A percentile compares a stretch with the other conserved stretches of the same genome.
Conservation (phyloP, 1,140 invertebrate genomes). For the Drosophila ohnishii region DNA sequence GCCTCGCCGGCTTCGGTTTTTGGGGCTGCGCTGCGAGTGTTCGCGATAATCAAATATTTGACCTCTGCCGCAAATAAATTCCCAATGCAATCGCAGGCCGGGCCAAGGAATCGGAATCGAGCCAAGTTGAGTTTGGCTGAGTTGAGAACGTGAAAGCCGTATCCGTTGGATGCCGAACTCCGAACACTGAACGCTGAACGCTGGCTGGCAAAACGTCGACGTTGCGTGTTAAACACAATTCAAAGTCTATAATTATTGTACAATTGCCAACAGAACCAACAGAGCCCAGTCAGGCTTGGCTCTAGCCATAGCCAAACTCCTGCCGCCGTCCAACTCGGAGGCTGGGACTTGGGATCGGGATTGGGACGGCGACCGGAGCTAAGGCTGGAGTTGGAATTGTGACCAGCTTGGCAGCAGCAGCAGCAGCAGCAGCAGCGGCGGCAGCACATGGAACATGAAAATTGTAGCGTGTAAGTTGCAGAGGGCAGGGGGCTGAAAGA, state of each 20-base stretch:
- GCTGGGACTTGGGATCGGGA: conserved; percentile 22
- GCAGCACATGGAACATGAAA: conserved; percentile 74
- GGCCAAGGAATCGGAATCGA: conserved; percentile 30
- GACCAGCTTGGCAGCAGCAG: conserved; percentile 18
- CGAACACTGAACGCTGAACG: conserved; percentile 16
- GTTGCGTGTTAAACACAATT: conserved; percentile 83
- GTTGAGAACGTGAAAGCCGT: conserved; percentile 69
- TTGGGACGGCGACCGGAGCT: conserved; percentile 17
- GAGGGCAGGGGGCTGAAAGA: conserved; percentile 14
- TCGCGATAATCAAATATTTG: conserved; percentile 82
- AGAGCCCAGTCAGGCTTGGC: conserved; percentile 52
- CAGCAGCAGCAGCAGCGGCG: conserved; percentile 9
- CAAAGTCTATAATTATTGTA: conserved; percentile 83
- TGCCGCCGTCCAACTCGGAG: conserved; percentile 27
- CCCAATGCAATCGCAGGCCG: conserved; percentile 71
- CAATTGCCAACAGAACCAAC: conserved; percentile 78
- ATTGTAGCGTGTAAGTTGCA: conserved; percentile 72
- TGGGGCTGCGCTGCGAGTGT: conserved; percentile 47
- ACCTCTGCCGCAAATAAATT: conserved; percentile 82
- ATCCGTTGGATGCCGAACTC: conserved; percentile 40
- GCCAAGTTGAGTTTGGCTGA: conserved; percentile 24
- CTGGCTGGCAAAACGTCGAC: conserved; percentile 60
- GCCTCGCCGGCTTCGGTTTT: conserved; percentile 45
- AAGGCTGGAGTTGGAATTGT: conserved; percentile 36
- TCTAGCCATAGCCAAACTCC: conserved; percentile 18